These are phyloP conservation scores for Rhaphigaster nebulosa DNA, from an alignment of 2,888 invertebrate genomes.

Conservation along the genomic window DNA sequence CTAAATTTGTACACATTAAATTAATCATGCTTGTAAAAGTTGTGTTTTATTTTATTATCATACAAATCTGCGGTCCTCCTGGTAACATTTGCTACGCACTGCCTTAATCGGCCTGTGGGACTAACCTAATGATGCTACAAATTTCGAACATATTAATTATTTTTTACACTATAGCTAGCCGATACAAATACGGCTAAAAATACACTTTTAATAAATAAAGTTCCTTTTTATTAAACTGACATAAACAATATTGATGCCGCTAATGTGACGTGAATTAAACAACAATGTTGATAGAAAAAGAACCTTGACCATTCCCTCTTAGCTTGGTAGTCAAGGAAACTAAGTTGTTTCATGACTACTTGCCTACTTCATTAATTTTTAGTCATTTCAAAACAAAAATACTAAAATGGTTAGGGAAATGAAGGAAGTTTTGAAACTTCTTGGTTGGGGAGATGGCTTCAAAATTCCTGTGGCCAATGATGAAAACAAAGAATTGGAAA, in stretches of 20 bases:
- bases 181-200: too few relatives aligned
- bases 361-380: conserved; percentile 12
- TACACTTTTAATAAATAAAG: too few relatives aligned
- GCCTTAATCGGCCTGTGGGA: too few relatives aligned
- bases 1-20: too few relatives aligned
- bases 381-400: not conserved
- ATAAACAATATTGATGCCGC: not conserved
- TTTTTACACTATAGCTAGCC: too few relatives aligned
- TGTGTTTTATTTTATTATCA: too few relatives aligned
- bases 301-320: not conserved
- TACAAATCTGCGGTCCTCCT: too few relatives aligned
- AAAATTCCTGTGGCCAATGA: conserved; percentile 84
- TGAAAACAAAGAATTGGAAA: conserved; percentile 76
- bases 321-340: not conserved
- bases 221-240: too few relatives aligned
- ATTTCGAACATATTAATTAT: too few relatives aligned
- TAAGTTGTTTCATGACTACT: not conserved
- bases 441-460: conserved; percentile 84
- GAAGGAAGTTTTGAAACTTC: conserved; percentile 76
- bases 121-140: too few relatives aligned
- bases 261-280: not conserved
- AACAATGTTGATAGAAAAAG: not conserved
- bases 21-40: too few relatives aligned
- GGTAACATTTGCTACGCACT: too few relatives aligned
- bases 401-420: conserved; percentile 69